Evolutionary conservation across 2,888 invertebrate species (phyloP).

Genomic region (Emmelina monodactyla): DNA sequence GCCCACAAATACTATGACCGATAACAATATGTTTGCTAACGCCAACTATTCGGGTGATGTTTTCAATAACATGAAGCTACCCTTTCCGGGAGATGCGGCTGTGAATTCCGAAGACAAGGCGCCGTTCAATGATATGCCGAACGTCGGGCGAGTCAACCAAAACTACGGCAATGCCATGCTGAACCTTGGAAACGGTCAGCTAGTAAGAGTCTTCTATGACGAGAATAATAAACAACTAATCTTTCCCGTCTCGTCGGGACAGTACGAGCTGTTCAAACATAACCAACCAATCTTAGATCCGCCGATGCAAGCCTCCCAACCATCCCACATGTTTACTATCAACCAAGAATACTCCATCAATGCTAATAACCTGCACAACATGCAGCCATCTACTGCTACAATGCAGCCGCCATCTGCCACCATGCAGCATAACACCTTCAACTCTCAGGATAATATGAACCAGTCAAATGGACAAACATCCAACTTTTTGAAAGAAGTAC

Average conservation of each 20-base stretch:
- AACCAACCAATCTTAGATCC: constrained; percentile 42
- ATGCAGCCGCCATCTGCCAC: constrained; percentile 25
- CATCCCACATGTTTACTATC: constrained; percentile 40
- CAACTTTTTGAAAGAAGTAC: constrained; percentile 73
- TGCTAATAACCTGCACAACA: constrained; percentile 30
- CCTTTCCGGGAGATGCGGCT: constrained; percentile 34
- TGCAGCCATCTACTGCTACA: constrained; percentile 23
- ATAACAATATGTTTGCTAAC: constrained; percentile 42
- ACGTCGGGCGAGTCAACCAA: constrained; percentile 34
- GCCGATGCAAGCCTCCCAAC: constrained; percentile 36
- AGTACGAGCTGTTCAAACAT: constrained; percentile 54
- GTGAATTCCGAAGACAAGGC: constrained; percentile 39
- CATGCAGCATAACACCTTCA: constrained; percentile 25
- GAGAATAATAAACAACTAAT: constrained; percentile 56
- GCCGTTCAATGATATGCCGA: constrained; percentile 31
- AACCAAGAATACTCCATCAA: constrained; percentile 45
- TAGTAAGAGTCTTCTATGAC: constrained; percentile 50
- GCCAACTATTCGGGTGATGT: constrained; percentile 41
- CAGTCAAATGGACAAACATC: constrained; percentile 40
- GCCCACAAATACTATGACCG: constrained; percentile 32
- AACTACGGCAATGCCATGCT: constrained; percentile 54
- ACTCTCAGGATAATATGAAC: constrained; percentile 28
- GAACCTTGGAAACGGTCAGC: constrained; percentile 52
- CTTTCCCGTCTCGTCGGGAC: constrained; percentile 45
- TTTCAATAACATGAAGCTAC: constrained; percentile 40